Base-by-base conservation (phyloP, 2,797 vertebrate species). In the Distichodus sexfasciatus region DNA sequence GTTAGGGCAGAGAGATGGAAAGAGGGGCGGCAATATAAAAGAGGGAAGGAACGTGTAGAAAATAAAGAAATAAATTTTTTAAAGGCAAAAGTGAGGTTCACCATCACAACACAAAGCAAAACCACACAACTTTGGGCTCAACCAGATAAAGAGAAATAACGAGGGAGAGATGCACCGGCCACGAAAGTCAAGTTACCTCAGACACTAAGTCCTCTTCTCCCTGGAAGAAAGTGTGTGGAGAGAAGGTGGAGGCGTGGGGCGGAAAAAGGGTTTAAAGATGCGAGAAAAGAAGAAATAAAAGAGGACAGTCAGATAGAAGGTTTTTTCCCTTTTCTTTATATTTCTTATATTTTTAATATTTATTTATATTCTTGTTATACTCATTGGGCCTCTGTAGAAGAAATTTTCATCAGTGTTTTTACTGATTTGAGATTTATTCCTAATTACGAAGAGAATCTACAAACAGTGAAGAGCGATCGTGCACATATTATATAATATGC, bases 181-280 rank as follows among this genome's bases (percentile, higher is more conserved):
- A 46, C 14, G 29, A 55, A 63, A 57, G 62, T 8, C 36, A 64
- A 46, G 86, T 90, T 91, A 93, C 91, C 90, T 91, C 89, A 70
- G 82, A 84, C 60, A 84, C 81, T 82, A 88, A 89, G 74, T 87
- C 89, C 79, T 88, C 84, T 85, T 86, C 86, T 77, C 79, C 85
- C 91, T 92, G 78, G 5, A 48, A 73, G 71, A 81, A 68, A 74
- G 75, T 75, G 87, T 81, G 85, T 58, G 82, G 55, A 87, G 77
- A 86, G 46, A 85, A 74, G 77, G 82, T n/a, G n/a, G 82, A 71
- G 85, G 59, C 71, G 80, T 76, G 72, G 79, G 73, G 77, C 75
- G 81, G 58, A 79, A 50, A 35, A 40, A 53, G 15, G 38, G 15
- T 67, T 75, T 53, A 35, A 48, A 72, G 8, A 40, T 28, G 26